Conservation (phyloP, 1,140 invertebrate species). For the Cotesia typhae region DNA sequence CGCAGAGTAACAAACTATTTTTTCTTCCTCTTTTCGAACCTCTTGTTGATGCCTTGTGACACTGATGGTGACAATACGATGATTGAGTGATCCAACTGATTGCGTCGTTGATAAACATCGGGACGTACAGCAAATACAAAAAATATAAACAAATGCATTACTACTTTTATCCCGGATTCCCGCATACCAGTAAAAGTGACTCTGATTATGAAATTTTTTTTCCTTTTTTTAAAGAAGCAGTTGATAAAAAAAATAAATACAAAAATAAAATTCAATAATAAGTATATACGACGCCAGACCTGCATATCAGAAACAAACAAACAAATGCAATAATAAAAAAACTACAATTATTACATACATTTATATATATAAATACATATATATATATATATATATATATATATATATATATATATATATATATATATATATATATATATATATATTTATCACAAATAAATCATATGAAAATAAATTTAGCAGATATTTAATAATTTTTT, state of each 20-base stretch:
- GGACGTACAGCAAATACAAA: conserved; percentile 65
- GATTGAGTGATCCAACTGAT: conserved; percentile 38
- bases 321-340: conserved; percentile 50
- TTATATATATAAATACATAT: too few relatives aligned
- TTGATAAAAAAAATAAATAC: conserved; percentile 60
- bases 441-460: too few relatives aligned
- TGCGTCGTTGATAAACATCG: conserved; percentile 34
- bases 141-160: conserved; percentile 68
- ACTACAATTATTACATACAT: too few relatives aligned
- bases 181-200: conserved; percentile 10
- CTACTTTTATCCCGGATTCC: conserved; percentile 46
- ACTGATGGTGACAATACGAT: conserved; percentile 29
- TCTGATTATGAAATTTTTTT: conserved; percentile 19
- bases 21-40: conserved; percentile 20
- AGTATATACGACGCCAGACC: conserved; percentile 60
- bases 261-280: conserved; percentile 62
- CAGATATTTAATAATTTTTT: too few relatives aligned
- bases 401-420: too few relatives aligned
- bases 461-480: too few relatives aligned
- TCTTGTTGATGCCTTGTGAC: not conserved
- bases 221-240: conserved; percentile 26
- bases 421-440: too few relatives aligned
- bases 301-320: conserved; percentile 66
- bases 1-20: conserved; percentile 15
- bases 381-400: too few relatives aligned